Base-by-base conservation (phyloP, 2,888 invertebrate species). In the Drosophila silvestris region DNA sequence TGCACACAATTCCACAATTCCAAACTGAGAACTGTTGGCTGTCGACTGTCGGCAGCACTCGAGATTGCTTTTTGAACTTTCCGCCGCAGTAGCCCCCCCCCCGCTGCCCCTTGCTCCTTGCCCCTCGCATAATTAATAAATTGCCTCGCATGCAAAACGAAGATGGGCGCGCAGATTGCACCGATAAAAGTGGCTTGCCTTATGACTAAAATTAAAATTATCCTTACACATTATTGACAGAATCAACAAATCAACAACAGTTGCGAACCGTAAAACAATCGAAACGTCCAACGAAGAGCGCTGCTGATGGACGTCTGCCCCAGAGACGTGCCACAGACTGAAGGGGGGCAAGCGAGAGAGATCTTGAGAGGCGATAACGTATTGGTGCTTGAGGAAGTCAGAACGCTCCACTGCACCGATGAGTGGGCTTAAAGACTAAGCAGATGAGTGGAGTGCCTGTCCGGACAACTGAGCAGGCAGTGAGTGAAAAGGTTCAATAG, bases 81-180 rank as follows among this genome's bases (percentile, higher is more conserved):
- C 79, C 85, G 84, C 69, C 83, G 28, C n/a, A 30, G 10, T 32
- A 28, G 16, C 22, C 30, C 53, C 53, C 7, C 14, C 22, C 22
- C 22, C 22, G 22, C 22, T 35, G 1, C 37, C 5, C 16, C 35
- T 16, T 5, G 22, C 9, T 32, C 4, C 16, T 14, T 28, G 79
- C 62, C 77, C 87, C 87, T 88, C 85, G 85, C 88, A 88, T 88
- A 88, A 89, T 88, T 89, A 88, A 88, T 89, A 86, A 87, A 89
- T 89, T 89, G 90, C 79, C 82, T 81, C 58, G 72, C 69, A 81
- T 74, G 76, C 72, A 79, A 47, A 76, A 64, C 54, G 62, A 63
- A 74, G 80, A 76, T 74, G 75, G 71, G 71, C 67, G 47, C 64
- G 50, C 63, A 87, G 80, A 80, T 82, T 69, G 74, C 67, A 37